phyloP scores from a whole-genome alignment of 2,113 vertebrate species.

The Puntigrus tetrazona region DNA sequence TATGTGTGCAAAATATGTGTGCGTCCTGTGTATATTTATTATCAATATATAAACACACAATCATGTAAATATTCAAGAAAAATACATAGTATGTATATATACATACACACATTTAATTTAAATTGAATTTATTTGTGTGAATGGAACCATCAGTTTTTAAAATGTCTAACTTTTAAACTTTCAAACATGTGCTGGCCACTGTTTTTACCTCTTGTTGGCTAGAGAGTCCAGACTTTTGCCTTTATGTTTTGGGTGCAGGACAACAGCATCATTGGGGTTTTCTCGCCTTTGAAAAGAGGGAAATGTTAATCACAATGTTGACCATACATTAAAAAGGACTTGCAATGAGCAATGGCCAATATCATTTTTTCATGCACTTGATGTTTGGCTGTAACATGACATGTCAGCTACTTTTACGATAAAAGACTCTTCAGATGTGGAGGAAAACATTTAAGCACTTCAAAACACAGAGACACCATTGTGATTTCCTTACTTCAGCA shows the following conservation, averaged over 20 bases:
- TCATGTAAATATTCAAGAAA: not conserved
- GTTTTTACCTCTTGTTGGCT: constrained; percentile 84
- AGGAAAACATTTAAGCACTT: constrained; percentile 23
- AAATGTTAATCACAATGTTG: not conserved
- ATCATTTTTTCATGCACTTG: not conserved
- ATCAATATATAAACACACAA: not conserved
- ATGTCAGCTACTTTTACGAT: not conserved
- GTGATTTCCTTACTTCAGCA: constrained; percentile 85
- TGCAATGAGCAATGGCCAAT: not conserved
- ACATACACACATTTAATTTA: too few species aligned
- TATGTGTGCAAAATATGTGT: too few species aligned
- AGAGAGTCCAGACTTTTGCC: constrained; percentile 85
- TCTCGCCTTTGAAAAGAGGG: constrained; percentile 80
- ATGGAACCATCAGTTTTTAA: not conserved
- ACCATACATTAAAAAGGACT: not conserved
- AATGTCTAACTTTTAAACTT: not conserved
- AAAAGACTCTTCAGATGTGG: not conserved
- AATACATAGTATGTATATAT: not conserved
- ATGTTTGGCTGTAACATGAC: not conserved
- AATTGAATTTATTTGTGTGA: too few species aligned
- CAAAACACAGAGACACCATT: not conserved
- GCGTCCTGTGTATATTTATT: too few species aligned
- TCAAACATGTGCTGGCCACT: not conserved
- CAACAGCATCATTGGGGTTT: constrained; percentile 90
- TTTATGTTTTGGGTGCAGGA: constrained; percentile 86